These are phyloP conservation scores for Centropus unirufus DNA, from an alignment of 2,113 vertebrate species.

Conservation along the genomic window DNA sequence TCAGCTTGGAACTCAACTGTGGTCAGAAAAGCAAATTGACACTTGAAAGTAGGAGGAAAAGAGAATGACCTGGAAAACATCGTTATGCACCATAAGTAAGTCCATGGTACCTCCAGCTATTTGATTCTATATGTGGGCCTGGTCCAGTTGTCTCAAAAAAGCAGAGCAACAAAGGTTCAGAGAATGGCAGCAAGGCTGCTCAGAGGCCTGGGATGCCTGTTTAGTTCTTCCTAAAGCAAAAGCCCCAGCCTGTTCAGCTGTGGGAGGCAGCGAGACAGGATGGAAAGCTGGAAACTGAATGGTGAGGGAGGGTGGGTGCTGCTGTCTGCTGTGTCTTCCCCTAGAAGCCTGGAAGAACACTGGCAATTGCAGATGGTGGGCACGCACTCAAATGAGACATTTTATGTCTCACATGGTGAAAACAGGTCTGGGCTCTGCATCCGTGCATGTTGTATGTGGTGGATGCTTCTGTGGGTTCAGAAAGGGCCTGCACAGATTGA, in stretches of 20 bases:
- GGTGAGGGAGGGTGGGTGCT: neutral
- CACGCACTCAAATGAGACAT: neutral
- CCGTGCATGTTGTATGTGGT: neutral
- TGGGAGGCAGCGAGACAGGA: neutral
- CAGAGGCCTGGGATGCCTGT: neutral
- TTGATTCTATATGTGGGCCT: neutral
- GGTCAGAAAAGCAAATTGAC: neutral
- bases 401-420: neutral
- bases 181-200: neutral
- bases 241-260: neutral
- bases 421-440: neutral
- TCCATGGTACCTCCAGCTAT: neutral
- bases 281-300: neutral
- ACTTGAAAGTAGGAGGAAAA: neutral
- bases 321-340: neutral
- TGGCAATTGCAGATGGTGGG: neutral
- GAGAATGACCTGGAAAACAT: rapidly evolving
- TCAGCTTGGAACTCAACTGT: neutral
- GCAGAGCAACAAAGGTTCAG: neutral
- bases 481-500: neutral
- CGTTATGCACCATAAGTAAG: neutral
- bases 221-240: neutral
- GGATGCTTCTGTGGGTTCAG: neutral
- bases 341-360: neutral
- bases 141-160: neutral